Conservation (phyloP, 2,888 invertebrate genomes). For the Ochropacha duplaris region DNA sequence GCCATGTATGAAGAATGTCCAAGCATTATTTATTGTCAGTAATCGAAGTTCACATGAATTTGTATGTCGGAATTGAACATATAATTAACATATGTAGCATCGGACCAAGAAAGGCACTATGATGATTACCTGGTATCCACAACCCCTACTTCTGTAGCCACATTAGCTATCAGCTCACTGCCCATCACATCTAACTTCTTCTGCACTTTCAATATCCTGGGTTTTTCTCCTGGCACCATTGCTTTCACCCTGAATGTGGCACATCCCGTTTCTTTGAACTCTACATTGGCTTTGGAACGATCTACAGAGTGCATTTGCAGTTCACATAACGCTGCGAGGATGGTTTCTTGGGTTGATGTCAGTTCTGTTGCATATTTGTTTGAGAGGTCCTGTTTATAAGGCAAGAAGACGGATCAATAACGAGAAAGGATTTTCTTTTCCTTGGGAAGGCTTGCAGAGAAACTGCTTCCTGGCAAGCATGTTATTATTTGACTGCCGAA, state of each 20-base stretch:
- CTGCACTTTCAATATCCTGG: conserved; percentile 79
- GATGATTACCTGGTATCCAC: conserved; percentile 62
- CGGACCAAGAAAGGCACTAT: too few relatives aligned
- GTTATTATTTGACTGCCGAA: too few relatives aligned
- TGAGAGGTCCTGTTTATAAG: conserved; percentile 85
- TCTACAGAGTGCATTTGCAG: conserved; percentile 88
- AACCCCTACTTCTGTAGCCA: conserved; percentile 76
- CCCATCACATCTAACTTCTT: conserved; percentile 80
- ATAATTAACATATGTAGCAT: too few relatives aligned
- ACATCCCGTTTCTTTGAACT: conserved; percentile 87
- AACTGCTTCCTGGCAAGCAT: too few relatives aligned
- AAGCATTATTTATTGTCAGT: too few relatives aligned
- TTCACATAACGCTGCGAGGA: conserved; percentile 82
- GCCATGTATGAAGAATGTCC: too few relatives aligned
- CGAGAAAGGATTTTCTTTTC: too few relatives aligned
- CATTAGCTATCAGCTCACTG: conserved; percentile 77
- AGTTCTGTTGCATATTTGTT: conserved; percentile 81
- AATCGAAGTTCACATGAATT: too few relatives aligned
- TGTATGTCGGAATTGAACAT: too few relatives aligned
- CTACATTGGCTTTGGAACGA: conserved; percentile 86
- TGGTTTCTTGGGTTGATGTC: conserved; percentile 72
- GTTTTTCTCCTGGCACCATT: conserved; percentile 77
- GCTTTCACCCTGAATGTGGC: conserved; percentile 89
- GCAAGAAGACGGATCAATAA: too few relatives aligned
- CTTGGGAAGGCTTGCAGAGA: too few relatives aligned